A percentile compares a stretch with the other conserved stretches of the same genome.
Evolutionary conservation across 2,797 vertebrate species (phyloP).

Genomic region (Epinephelus coioides): DNA sequence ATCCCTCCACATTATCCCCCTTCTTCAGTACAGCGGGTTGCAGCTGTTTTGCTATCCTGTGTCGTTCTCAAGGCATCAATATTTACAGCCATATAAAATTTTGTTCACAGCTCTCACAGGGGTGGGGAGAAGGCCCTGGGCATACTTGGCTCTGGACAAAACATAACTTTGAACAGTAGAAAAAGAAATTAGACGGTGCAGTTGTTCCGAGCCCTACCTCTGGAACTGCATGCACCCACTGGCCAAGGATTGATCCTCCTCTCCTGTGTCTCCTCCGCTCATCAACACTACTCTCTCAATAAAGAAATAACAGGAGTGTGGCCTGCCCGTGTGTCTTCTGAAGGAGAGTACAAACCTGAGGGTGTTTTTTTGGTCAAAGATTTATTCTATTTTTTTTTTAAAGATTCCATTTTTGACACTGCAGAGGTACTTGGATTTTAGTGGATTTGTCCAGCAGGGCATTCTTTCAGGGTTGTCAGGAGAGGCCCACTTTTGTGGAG

Average conservation of each 20-base stretch:
- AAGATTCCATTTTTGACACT: conserved; percentile 22
- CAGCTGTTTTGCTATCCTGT: conserved; percentile 27
- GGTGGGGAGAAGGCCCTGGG: conserved; percentile 22
- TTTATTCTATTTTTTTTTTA: conserved; percentile 29
- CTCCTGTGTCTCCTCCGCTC: conserved; percentile 28
- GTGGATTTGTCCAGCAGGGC: conserved; percentile 35
- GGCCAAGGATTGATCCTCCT: conserved; percentile 42
- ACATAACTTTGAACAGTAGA: conserved; percentile 52
- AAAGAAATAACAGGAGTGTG: conserved; percentile 18
- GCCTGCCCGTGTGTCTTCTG: neutral
- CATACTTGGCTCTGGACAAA: conserved; percentile 42
- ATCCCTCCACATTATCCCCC: conserved; percentile 10
- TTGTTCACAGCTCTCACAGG: conserved; percentile 48
- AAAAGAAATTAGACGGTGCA: conserved; percentile 43
- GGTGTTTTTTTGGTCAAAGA: conserved; percentile 7
- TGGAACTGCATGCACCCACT: conserved; percentile 22
- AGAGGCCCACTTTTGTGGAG: conserved; percentile 17
- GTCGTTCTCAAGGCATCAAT: conserved; percentile 50
- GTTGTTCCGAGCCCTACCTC: conserved; percentile 24
- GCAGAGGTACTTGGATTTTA: conserved; percentile 36
- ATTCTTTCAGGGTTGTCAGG: conserved; percentile 42
- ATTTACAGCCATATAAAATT: conserved; percentile 61
- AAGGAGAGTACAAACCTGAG: neutral
- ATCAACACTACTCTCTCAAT: conserved; percentile 26
- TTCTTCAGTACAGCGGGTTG: conserved; percentile 3